Evolutionary conservation across 2,113 vertebrate genomes (phyloP).

Genomic region (Bufo bufo): DNA sequence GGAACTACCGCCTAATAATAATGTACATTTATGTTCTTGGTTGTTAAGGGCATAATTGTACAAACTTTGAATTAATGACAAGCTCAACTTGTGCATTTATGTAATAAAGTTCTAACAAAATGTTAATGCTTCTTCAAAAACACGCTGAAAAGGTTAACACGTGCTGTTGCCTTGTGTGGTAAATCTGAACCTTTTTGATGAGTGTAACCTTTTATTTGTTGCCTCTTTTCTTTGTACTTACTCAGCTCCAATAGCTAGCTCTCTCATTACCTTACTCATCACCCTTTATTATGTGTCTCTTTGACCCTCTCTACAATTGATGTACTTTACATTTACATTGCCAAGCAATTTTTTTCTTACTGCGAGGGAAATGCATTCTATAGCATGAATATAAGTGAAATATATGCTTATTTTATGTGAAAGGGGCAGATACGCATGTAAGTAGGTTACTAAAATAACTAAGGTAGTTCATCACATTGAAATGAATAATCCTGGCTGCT

Average conservation of each 20-base stretch:
- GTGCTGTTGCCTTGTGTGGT: neutral
- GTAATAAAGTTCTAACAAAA: neutral
- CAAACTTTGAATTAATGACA: neutral
- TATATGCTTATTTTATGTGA: neutral
- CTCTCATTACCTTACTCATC: neutral
- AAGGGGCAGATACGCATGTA: neutral
- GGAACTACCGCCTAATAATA: too few species aligned
- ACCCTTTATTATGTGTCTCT: neutral
- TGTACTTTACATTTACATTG: neutral
- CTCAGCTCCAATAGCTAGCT: neutral
- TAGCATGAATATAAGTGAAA: neutral
- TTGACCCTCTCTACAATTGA: neutral
- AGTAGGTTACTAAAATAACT: neutral
- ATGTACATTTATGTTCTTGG: too few species aligned
- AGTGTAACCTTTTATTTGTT: constrained; percentile 3
- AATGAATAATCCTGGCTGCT: neutral
- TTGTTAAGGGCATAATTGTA: too few species aligned
- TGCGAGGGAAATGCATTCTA: neutral
- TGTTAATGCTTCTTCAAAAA: neutral
- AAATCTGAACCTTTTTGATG: constrained; percentile 13
- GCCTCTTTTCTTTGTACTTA: neutral
- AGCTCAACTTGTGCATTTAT: neutral
- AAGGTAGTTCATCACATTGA: neutral
- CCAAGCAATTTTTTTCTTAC: neutral
- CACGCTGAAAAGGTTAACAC: neutral